These are phyloP conservation scores for Cosmorhoe ocellata DNA, from an alignment of 2,888 invertebrate species.

Conservation along the genomic window DNA sequence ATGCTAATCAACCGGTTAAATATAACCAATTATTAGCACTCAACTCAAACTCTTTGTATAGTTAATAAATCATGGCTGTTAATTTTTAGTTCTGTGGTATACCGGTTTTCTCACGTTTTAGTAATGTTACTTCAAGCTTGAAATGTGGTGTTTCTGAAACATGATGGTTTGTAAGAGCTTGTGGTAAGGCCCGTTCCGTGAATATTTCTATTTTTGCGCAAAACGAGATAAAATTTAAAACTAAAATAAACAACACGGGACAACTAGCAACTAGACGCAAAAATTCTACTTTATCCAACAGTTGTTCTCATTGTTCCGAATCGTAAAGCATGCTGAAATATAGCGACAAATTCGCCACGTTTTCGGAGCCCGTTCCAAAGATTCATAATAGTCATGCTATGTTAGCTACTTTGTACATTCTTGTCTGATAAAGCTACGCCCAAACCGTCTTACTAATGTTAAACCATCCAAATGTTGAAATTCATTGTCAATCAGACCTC, in stretches of 20 bases:
- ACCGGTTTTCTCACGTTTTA: no score
- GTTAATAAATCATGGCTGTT: no score
- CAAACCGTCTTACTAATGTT: background rate
- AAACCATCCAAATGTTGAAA: no score
- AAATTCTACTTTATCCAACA: conserved; percentile 14
- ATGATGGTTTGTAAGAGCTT: no score
- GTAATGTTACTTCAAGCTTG: no score
- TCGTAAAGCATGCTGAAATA: conserved; percentile 19
- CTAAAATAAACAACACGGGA: conserved; percentile 16
- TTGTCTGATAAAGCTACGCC: background rate
- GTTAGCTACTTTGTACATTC: conserved; percentile 4
- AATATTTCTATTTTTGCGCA: background rate
- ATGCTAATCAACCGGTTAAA: no score
- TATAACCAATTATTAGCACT: no score
- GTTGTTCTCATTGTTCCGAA: conserved; percentile 13
- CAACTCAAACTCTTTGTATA: no score
- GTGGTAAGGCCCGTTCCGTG: no score
- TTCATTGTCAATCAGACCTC: no score
- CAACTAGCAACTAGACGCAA: conserved; percentile 10
- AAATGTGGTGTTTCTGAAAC: no score
- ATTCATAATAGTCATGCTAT: conserved; percentile 18
- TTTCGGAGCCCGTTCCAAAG: conserved; percentile 16
- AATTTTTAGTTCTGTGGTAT: no score
- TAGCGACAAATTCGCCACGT: conserved; percentile 18
- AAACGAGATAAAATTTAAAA: conserved; percentile 14